phyloP scores from a whole-genome alignment of 64 coral and sea anemone genomes.

The Actinia equina region DNA sequence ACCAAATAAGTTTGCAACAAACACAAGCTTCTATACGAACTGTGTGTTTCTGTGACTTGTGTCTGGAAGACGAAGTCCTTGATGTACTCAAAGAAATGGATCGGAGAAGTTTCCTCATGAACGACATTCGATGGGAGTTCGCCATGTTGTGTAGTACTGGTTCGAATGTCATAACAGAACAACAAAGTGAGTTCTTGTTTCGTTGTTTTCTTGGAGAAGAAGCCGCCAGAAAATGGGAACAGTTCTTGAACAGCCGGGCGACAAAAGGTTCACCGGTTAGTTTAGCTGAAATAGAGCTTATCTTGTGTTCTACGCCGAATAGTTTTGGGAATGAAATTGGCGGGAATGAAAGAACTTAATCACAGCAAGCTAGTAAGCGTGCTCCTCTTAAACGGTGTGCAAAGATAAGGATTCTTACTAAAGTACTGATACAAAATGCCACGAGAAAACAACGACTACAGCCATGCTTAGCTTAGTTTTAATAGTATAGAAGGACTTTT shows the following conservation, averaged over 20 bases:
- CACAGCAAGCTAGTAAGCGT: no score
- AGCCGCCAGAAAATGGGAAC: constrained; percentile 9
- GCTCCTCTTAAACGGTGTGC: no score
- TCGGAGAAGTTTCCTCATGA: constrained; percentile 45
- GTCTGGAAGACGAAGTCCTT: constrained; percentile 40
- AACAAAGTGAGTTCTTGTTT: constrained; percentile 42
- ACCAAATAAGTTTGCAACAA: constrained; percentile 51
- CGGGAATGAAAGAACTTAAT: no score
- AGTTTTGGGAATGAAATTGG: no score
- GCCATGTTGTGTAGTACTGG: constrained; percentile 29
- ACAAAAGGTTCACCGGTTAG: constrained; percentile 13
- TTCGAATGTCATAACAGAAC: constrained; percentile 19
- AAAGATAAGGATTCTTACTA: no score
- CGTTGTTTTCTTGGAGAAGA: constrained; percentile 27
- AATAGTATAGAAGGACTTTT: no score
- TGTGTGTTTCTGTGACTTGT: constrained; percentile 58
- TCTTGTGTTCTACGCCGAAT: background rate
- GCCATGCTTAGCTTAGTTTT: no score
- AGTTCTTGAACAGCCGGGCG: constrained; percentile 9
- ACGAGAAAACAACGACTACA: no score
- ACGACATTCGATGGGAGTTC: constrained; percentile 47
- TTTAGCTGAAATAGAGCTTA: constrained; percentile 33
- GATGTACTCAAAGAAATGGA: constrained; percentile 54
- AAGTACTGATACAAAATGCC: no score
- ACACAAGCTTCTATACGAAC: constrained; percentile 38